Evolutionary conservation across 35 echinoderm and acorn worm genomes (phyloP).

Genomic region (Lytechinus variegatus): DNA sequence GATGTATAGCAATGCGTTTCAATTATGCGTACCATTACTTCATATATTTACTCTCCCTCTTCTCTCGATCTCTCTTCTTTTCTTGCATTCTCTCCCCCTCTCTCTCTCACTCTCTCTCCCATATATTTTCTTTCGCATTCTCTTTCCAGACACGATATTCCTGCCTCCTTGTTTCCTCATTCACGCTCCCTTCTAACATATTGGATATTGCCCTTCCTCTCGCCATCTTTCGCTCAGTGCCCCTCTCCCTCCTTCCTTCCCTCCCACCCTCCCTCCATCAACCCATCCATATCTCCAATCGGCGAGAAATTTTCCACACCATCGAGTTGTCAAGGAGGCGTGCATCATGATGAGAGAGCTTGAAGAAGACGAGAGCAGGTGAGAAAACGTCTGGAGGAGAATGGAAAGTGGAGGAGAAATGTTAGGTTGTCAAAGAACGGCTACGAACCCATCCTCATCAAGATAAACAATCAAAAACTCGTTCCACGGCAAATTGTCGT

Average conservation of each 20-base stretch:
- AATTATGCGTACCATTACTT: too few species aligned
- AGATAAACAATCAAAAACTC: slow-evolving; percentile 15
- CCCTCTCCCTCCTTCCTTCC: not conserved
- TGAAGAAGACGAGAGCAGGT: not conserved
- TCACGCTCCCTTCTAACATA: not conserved
- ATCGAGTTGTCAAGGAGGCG: slow-evolving; percentile 16
- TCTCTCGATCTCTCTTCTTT: too few species aligned
- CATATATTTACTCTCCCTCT: too few species aligned
- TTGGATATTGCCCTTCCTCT: not conserved
- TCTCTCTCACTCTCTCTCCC: too few species aligned
- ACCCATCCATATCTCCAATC: not conserved
- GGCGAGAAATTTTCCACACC: not conserved
- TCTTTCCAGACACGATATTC: too few species aligned
- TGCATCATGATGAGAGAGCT: not conserved
- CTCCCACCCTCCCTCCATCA: not conserved
- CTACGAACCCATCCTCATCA: not conserved
- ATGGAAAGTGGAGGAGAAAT: not conserved
- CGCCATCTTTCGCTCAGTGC: not conserved
- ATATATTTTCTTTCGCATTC: too few species aligned
- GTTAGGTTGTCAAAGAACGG: not conserved
- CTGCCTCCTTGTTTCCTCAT: too few species aligned
- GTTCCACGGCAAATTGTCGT: not conserved
- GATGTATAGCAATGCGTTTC: too few species aligned
- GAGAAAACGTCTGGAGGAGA: slow-evolving; percentile 22
- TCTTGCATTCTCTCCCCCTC: too few species aligned